Conservation (phyloP, 1,140 invertebrate genomes). For the Atta colombica region DNA sequence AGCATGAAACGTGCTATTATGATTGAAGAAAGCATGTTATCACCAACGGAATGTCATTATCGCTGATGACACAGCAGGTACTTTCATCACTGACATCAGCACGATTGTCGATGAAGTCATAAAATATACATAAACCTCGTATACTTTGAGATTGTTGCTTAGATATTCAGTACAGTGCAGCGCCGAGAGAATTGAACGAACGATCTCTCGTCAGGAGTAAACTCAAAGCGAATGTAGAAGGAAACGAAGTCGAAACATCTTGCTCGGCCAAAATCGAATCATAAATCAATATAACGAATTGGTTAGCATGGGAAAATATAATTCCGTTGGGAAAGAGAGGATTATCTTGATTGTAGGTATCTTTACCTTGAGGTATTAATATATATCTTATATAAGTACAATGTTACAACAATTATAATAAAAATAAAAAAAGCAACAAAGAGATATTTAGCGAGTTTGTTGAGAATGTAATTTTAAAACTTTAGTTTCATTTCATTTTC, state of each 20-base stretch:
- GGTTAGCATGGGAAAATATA: conserved; percentile 37
- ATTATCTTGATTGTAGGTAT: background rate
- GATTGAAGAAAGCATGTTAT: background rate
- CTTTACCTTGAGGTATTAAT: background rate
- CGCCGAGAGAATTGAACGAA: conserved; percentile 64
- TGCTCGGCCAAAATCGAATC: background rate
- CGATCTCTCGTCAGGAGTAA: conserved; percentile 48
- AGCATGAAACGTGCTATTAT: background rate
- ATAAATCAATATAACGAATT: conserved; percentile 69
- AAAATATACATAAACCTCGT: conserved; percentile 51
- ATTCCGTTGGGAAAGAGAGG: background rate
- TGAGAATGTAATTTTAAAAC: background rate
- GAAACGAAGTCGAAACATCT: conserved; percentile 1
- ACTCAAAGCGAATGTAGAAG: conserved; percentile 7
- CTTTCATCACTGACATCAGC: background rate
- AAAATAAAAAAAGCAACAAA: background rate
- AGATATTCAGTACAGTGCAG: conserved; percentile 62
- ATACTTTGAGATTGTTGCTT: conserved; percentile 33
- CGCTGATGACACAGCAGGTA: background rate
- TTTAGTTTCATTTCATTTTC: background rate
- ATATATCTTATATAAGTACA: background rate
- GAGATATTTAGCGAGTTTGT: background rate
- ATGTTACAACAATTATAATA: background rate
- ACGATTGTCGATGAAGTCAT: conserved; percentile 34
- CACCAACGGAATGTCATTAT: conserved; percentile 8